Evolutionary conservation across 2,113 vertebrate genomes (phyloP).

Genomic region (Ovibos moschatus): DNA sequence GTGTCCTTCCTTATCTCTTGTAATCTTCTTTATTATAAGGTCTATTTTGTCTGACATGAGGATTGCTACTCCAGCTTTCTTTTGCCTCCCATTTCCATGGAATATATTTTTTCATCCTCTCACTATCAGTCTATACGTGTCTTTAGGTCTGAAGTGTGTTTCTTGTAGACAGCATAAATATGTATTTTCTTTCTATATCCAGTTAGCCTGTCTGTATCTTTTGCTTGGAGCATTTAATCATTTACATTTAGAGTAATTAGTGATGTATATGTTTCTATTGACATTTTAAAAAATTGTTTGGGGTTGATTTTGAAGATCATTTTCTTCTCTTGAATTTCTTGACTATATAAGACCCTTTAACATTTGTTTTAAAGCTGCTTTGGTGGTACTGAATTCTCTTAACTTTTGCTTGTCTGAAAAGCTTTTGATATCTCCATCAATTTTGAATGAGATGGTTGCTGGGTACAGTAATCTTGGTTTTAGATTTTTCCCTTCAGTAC

Average conservation of each 20-base stretch:
- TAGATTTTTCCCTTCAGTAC: background rate
- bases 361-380: background rate
- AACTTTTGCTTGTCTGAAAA: background rate
- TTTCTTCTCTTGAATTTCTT: background rate
- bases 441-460: background rate
- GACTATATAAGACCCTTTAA: background rate
- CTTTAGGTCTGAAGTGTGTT: background rate
- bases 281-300: background rate
- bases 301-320: background rate
- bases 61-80: background rate
- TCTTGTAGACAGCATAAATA: background rate
- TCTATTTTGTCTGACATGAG: background rate
- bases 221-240: background rate
- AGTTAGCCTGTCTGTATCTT: background rate
- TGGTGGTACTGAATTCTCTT: background rate
- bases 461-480: background rate
- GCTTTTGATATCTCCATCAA: background rate
- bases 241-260: background rate
- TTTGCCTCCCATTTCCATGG: background rate
- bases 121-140: background rate
- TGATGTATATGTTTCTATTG: background rate
- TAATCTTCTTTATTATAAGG: background rate
- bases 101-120: background rate
- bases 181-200: too few relatives aligned
- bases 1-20: background rate